phyloP scores from a whole-genome alignment of 1,140 invertebrate species.

The Luehdorfia chinensis region DNA sequence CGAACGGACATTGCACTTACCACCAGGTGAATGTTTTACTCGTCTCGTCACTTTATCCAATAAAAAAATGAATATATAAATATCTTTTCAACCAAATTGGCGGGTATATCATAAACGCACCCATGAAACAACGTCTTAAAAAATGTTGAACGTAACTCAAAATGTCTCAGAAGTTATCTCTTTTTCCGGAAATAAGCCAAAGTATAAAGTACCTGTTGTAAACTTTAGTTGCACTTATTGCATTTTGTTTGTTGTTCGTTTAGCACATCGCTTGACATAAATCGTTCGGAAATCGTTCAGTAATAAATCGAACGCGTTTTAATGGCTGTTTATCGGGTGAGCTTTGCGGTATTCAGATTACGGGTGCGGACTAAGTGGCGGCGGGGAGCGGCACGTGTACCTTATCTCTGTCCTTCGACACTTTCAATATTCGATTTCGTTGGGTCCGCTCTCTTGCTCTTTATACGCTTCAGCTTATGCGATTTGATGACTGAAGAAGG shows the following conservation, averaged over 20 bases:
- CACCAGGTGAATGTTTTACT: no score
- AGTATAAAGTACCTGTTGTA: conserved; percentile 18
- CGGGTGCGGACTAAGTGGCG: conserved; percentile 62
- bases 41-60: no score
- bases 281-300: conserved; percentile 69
- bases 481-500: conserved; percentile 1
- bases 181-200: conserved; percentile 8
- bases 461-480: conserved; percentile 31
- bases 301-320: conserved; percentile 76
- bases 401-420: conserved; percentile 71
- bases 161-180: no score
- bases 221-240: conserved; percentile 23
- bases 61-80: no score
- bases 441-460: conserved; percentile 49
- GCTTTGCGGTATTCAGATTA: conserved; percentile 74
- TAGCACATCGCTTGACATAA: conserved; percentile 42
- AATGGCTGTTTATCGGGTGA: conserved; percentile 74
- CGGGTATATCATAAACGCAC: no score
- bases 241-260: conserved; percentile 21
- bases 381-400: conserved; percentile 63
- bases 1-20: no score
- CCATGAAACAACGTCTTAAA: no score
- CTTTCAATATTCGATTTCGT: conserved; percentile 74
- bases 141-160: no score
- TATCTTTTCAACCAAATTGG: no score